Conservation (phyloP, 1,140 invertebrate genomes). For the Geopemphigus sp. region DNA sequence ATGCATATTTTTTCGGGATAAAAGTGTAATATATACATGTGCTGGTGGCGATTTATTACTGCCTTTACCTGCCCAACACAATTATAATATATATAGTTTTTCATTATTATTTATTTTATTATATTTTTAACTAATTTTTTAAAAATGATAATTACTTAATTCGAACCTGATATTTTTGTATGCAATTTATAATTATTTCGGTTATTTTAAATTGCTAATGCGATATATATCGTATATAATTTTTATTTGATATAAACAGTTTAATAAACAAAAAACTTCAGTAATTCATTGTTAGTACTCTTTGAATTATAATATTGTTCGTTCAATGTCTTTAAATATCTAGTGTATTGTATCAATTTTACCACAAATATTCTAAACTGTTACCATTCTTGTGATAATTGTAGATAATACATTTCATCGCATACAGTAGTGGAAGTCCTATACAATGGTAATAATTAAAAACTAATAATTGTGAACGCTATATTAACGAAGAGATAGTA, state of each 20-base stretch:
- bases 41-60: slow-evolving; percentile 40
- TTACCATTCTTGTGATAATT: slow-evolving; percentile 35
- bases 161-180: slow-evolving; percentile 23
- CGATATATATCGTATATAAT: slow-evolving; percentile 6
- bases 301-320: neutral
- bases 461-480: neutral
- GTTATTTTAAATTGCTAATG: slow-evolving; percentile 17
- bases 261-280: neutral
- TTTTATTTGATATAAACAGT: neutral
- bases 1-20: slow-evolving; percentile 42
- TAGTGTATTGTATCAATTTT: neutral
- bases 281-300: neutral
- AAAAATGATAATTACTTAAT: slow-evolving; percentile 41
- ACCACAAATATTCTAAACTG: slow-evolving; percentile 10
- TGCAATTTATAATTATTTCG: slow-evolving; percentile 24
- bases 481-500: neutral
- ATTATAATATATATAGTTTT: slow-evolving; percentile 48
- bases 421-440: slow-evolving; percentile 4
- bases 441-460: neutral
- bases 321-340: neutral
- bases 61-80: slow-evolving; percentile 39
- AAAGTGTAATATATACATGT: slow-evolving; percentile 45
- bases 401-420: slow-evolving; percentile 3
- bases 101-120: slow-evolving; percentile 48
- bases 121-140: slow-evolving; percentile 35